Base-by-base conservation (phyloP, 1,140 invertebrate species). In the Magallana ariakensis region DNA sequence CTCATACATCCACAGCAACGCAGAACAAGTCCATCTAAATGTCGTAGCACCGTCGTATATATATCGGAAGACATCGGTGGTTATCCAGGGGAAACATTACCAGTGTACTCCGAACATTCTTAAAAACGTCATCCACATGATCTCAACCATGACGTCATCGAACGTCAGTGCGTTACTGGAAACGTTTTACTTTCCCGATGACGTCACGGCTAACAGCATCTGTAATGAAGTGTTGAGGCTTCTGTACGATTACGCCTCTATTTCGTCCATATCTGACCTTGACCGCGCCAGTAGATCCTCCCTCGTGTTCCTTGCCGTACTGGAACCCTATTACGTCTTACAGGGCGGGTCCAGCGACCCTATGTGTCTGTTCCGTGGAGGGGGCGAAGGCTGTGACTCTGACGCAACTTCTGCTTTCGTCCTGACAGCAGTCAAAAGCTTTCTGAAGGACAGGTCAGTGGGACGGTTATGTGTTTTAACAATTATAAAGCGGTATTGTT, bases 91-190 rank as follows among this genome's bases (percentile, higher is more conserved):
- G 9, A 10, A 13, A 75, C 66, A 75, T 9, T 75, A 75, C 66
- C 66, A 19, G 33, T 75, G 66, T 13, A 26, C 66, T 4, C 19
- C 22, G 33, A 26, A 75, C 3, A 75, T 75, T 75, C 66, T 75
- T 75, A 33, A 75, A 13, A 75, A 75, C 11, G 66, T 22, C 4
- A 75, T 75, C 19, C 66, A 75, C 13, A 75, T 75, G 66, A 7
- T 75, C 66, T 75, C 66, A 33, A 26, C 66, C 5, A 75, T 33
- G 66, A 75, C 66, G 4, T 75, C 66, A 75, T 75, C 66, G 11
- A 75, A 75, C 22, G 22, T 26, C 11, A 75, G 66, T 13, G 33
- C 8, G 22, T 75, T 75, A 26, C 66, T 75, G 66, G 66, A 75
- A 13, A 75, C 66, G 33, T 75, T 75, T 10, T 75, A 75, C 22